Conservation (phyloP, 1,140 invertebrate species). For the Ceratina australensis region DNA sequence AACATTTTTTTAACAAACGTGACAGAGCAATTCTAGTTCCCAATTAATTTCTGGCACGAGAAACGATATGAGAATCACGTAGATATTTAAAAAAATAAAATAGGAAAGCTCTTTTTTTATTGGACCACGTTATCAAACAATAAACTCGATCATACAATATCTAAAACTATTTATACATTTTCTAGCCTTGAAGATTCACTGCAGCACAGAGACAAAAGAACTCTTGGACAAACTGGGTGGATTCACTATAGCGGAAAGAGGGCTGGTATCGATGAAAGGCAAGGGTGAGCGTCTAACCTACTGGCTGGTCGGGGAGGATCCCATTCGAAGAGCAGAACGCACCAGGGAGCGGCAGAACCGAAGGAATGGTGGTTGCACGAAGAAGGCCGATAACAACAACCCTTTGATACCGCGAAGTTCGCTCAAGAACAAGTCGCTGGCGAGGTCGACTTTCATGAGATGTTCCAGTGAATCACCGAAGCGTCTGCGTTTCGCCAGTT, state of each 20-base stretch:
- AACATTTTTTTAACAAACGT: too few species aligned
- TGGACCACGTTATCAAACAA: too few species aligned
- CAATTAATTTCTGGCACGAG: too few species aligned
- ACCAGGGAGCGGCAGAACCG: slow-evolving; percentile 79
- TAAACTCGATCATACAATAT: too few species aligned
- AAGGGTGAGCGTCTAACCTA: slow-evolving; percentile 92
- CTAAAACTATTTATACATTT: slow-evolving; percentile 12
- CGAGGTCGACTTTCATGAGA: slow-evolving; percentile 77
- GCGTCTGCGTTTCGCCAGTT: slow-evolving; percentile 87
- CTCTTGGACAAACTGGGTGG: slow-evolving; percentile 89
- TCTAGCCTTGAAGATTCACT: slow-evolving; percentile 91
- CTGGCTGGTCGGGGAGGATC: slow-evolving; percentile 91
- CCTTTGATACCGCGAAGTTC: slow-evolving; percentile 82
- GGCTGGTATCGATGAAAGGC: slow-evolving; percentile 91
- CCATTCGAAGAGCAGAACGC: slow-evolving; percentile 78
- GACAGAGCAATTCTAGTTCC: too few species aligned
- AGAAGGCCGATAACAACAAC: slow-evolving; percentile 57
- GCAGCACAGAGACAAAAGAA: slow-evolving; percentile 86
- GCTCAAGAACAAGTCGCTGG: slow-evolving; percentile 81
- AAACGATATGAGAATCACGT: too few species aligned
- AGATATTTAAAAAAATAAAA: not conserved
- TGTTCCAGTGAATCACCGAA: slow-evolving; percentile 91
- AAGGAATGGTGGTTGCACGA: slow-evolving; percentile 61
- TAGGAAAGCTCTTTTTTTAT: not conserved
- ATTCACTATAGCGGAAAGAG: slow-evolving; percentile 88